A percentile compares a stretch with the other conserved stretches of the same genome.
Conservation (phyloP, 35 echinoderm and acorn worm species). For the Stichopus chloronotus region DNA sequence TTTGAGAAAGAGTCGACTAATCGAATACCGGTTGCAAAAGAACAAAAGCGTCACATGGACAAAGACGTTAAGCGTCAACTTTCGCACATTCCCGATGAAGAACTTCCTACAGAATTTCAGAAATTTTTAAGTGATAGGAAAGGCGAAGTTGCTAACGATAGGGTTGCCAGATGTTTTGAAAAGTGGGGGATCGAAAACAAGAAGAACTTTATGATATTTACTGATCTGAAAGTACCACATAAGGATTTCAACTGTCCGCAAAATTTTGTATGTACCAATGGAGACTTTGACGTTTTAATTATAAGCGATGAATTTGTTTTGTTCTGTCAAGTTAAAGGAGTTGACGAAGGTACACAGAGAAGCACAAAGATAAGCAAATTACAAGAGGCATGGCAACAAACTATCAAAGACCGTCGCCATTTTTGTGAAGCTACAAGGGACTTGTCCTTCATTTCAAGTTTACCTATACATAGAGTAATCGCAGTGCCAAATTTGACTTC, state of each 20-base stretch:
- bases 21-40: neutral
- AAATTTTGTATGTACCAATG: neutral
- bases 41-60: neutral
- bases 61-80: neutral
- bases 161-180: neutral
- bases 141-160: neutral
- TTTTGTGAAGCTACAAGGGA: neutral
- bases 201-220: neutral
- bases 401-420: neutral
- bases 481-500: neutral
- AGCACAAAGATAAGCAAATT: neutral
- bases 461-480: neutral
- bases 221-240: conserved; percentile 11
- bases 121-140: neutral
- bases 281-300: conserved; percentile 16
- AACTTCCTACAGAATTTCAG: neutral
- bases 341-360: neutral
- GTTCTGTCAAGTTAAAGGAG: conserved; percentile 7
- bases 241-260: neutral
- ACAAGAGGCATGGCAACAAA: neutral
- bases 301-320: neutral
- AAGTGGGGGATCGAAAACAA: conserved; percentile 8
- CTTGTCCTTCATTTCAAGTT: neutral
- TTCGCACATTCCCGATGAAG: neutral
- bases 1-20: neutral